Conservation (phyloP, 2,113 vertebrate species). For the Crotophaga sulcirostris region DNA sequence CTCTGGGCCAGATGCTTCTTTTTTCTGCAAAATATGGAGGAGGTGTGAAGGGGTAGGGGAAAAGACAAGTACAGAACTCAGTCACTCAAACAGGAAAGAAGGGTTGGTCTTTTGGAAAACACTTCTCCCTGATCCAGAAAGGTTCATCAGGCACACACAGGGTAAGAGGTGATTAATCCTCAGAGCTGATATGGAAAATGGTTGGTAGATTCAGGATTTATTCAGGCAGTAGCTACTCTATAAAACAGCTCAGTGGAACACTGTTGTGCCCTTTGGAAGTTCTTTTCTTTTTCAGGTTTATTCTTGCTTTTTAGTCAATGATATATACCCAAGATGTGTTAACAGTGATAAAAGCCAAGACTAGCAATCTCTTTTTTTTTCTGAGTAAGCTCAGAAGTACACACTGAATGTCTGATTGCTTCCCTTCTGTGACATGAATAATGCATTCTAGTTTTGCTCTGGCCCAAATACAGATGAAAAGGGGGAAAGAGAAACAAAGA, state of each 20-base stretch:
- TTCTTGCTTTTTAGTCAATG: not conserved
- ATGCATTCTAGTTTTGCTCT: not conserved
- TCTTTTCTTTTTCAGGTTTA: not conserved
- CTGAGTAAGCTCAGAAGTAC: not conserved
- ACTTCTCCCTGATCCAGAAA: not conserved
- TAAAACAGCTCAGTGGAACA: not conserved
- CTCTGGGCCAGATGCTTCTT: slow-evolving; percentile 39
- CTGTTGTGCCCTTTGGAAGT: not conserved
- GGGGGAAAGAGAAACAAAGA: not conserved
- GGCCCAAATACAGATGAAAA: not conserved
- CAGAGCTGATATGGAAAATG: not conserved
- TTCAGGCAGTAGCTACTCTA: not conserved
- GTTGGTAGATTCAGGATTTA: not conserved
- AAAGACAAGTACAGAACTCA: not conserved
- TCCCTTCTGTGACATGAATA: not conserved
- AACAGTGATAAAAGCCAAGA: not conserved
- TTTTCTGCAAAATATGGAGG: slow-evolving; percentile 42
- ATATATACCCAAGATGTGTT: not conserved
- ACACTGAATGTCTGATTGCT: not conserved
- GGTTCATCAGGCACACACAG: not conserved
- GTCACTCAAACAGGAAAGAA: not conserved
- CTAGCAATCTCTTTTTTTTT: not conserved
- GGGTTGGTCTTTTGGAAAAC: not conserved
- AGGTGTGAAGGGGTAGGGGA: not conserved
- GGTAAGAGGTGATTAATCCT: not conserved